phyloP scores from a whole-genome alignment of 2,888 invertebrate genomes.

The Opisthograptis luteolata region DNA sequence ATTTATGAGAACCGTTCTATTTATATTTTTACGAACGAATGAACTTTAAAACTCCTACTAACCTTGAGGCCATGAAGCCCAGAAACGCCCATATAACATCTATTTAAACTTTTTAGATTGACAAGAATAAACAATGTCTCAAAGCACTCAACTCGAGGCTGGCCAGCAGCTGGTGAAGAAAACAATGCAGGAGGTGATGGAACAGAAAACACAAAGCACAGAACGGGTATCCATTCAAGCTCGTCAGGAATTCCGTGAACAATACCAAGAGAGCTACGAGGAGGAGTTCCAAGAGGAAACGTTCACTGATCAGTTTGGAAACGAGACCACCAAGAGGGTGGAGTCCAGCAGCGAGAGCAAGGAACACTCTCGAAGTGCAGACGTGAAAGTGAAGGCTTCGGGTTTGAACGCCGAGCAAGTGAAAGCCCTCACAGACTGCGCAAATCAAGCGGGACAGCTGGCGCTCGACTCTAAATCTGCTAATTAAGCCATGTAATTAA shows the following conservation, averaged over 20 bases:
- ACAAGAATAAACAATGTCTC: conserved; percentile 64
- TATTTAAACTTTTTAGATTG: conserved; percentile 52
- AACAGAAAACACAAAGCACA: conserved; percentile 65
- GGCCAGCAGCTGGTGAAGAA: conserved; percentile 77
- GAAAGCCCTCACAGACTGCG: conserved; percentile 78
- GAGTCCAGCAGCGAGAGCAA: conserved; percentile 80
- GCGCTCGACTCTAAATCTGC: conserved; percentile 78
- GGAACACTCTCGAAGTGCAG: conserved; percentile 78
- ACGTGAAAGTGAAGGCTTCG: conserved; percentile 77
- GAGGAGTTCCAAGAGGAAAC: conserved; percentile 81
- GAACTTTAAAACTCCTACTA: conserved; percentile 9
- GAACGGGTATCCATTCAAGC: conserved; percentile 76
- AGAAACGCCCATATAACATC: conserved; percentile 3
- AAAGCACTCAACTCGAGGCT: conserved; percentile 68
- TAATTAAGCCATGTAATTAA: conserved; percentile 72
- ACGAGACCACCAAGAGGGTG: conserved; percentile 72
- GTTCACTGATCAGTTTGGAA: conserved; percentile 73
- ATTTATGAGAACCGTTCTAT: conserved; percentile 10
- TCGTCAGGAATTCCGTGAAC: conserved; percentile 78
- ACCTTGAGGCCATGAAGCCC: neutral
- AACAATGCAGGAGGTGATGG: conserved; percentile 76
- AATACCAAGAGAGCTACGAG: conserved; percentile 76
- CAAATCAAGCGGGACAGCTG: conserved; percentile 77
- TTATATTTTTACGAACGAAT: conserved; percentile 5
- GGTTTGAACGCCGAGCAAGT: conserved; percentile 77